A percentile compares a stretch with the other conserved stretches of the same genome.
These are phyloP conservation scores for Neuroterus valhalla DNA, from an alignment of 1,140 invertebrate species.

Conservation along the genomic window DNA sequence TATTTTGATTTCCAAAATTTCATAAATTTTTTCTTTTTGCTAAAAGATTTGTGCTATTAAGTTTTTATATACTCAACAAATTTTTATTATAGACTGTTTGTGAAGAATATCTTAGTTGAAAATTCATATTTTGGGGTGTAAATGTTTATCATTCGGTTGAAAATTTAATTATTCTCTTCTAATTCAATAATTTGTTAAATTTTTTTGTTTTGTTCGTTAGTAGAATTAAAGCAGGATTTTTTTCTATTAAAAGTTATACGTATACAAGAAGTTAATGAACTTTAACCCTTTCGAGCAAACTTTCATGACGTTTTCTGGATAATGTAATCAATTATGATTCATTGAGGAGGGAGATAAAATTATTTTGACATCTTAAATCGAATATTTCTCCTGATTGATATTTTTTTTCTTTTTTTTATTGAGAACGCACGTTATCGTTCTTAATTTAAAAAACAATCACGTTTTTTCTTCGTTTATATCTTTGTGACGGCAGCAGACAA, in stretches of 20 bases:
- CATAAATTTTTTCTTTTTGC: too few species aligned
- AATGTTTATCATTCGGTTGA: too few species aligned
- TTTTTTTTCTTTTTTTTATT: neutral
- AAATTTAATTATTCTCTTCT: too few species aligned
- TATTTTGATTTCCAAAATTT: too few species aligned
- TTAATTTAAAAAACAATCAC: neutral
- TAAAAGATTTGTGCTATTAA: too few species aligned
- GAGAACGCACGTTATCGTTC: slow-evolving; percentile 3
- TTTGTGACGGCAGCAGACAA: neutral
- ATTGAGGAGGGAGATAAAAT: neutral
- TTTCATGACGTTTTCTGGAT: slow-evolving; percentile 3
- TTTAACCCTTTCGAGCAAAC: slow-evolving; percentile 20
- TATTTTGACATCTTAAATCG: neutral
- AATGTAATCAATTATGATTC: slow-evolving; percentile 23
- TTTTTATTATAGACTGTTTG: too few species aligned
- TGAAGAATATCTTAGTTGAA: too few species aligned
- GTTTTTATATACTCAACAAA: too few species aligned
- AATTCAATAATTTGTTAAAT: too few species aligned
- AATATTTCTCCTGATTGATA: neutral
- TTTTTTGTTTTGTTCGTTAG: too few species aligned
- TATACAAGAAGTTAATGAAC: slow-evolving; percentile 2
- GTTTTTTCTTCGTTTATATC: slow-evolving; percentile 20
- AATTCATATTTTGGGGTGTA: too few species aligned
- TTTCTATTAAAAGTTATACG: neutral
- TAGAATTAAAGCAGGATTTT: too few species aligned